Evolutionary conservation across 53 echinoderm and acorn worm species (phyloP).

Genomic region (Temnopleurus reevesii): DNA sequence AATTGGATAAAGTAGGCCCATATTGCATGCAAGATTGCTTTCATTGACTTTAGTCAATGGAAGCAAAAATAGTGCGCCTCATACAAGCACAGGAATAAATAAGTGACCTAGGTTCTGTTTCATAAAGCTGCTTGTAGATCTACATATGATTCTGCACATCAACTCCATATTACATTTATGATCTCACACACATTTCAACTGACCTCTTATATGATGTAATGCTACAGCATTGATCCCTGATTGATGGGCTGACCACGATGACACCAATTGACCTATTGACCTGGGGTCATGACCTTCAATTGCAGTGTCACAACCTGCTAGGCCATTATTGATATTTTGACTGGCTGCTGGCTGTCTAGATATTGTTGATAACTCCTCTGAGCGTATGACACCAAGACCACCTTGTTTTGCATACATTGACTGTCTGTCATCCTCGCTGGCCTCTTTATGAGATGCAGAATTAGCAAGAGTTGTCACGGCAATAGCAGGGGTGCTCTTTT

Average conservation of each 20-base stretch:
- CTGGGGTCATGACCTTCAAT: neutral
- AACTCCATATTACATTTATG: too few species aligned
- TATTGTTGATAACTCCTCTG: neutral
- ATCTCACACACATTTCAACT: neutral
- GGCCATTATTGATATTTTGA: too few species aligned
- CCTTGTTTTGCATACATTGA: neutral
- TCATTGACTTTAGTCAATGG: too few species aligned
- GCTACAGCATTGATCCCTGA: constrained; percentile 42
- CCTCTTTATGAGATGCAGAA: neutral
- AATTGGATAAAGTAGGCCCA: too few species aligned
- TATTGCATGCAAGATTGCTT: too few species aligned
- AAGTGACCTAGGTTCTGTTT: too few species aligned
- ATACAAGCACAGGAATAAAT: too few species aligned
- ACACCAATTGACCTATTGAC: neutral
- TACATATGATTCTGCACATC: too few species aligned
- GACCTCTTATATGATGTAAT: neutral
- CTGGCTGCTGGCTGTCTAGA: neutral
- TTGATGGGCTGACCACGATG: constrained; percentile 22
- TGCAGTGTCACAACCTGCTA: neutral
- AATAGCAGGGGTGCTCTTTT: neutral
- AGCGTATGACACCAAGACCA: too few species aligned
- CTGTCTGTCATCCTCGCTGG: neutral
- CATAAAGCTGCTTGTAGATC: too few species aligned
- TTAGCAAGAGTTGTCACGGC: neutral
- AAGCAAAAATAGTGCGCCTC: too few species aligned